Base-by-base conservation (phyloP, 1,140 invertebrate genomes). In the Lucilia cuprina region DNA sequence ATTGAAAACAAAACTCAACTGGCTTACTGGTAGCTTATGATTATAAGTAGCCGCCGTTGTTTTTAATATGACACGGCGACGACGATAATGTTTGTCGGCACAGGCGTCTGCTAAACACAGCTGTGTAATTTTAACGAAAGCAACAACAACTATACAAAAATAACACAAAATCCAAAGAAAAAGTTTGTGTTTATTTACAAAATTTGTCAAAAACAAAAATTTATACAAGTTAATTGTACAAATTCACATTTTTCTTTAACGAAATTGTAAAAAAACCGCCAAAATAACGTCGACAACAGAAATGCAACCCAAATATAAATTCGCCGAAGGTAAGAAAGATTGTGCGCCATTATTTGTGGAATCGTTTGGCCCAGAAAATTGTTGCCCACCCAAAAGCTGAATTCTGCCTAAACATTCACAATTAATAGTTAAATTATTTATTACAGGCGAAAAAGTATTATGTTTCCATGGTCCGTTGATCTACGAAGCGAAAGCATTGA, bases 401-500 rank as follows among this genome's bases (percentile, higher is more conserved):
- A 74, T 74, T 9, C 25, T 17, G 10, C 25, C 25, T 30, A 30
- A 30, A 30, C 25, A 30, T 30, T 30, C 25, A 14, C 5, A 34
- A 70, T 21, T n/a, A 41, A 74, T 12, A 4, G n/a, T 25, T 41
- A 21, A 82, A 82, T 50, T 41, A 5, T 7, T 80, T 75, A 74
- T 82, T 93, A 85, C 90, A 97, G 96, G 96, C 84, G 97, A 99
- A 92, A 97, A 97, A 91, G 97, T 99, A 1, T 92, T 99, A n/a
- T 99, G 98, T 91, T 99, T 98, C 89, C 98, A 99, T 92, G 97
- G 97, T 0, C 97, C 97, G 12, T 92, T 98, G 10, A 96, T 99
- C 85, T 99, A 99, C 91, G 97, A 99, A 93, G 98, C 97, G 10
- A 99, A 99, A 94, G 98, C 97, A 91, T 92, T 99, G 10, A 97